Base-by-base conservation (phyloP, 2,113 vertebrate species). In the Isichthys henryi region DNA sequence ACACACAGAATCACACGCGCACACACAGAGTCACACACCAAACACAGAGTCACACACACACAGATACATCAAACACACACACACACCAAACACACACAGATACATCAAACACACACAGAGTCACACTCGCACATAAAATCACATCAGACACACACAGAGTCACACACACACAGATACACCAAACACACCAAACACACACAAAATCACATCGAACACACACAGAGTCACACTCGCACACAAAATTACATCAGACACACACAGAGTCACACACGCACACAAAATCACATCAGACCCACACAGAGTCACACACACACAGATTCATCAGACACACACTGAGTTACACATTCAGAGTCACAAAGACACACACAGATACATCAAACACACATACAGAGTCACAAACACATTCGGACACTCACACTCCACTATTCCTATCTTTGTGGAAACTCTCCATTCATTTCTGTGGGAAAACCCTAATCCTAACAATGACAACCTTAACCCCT, bases 351-450 rank as follows among this genome's bases (percentile, higher is more conserved):
- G n/a, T n/a, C 46, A 8, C 46, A 48, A 6, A 48, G 7, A 48
- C 86, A 39, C 86, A 58, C 86, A 43, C 31, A 21, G 49, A 86
- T 23, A 66, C 87, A 89, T 91, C 92, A 92, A 86, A 89, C 91
- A 80, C 90, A 48, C 43, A n/a, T n/a, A 85, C 83, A 86, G 5
- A 86, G 49, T 50, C 2, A 11, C 10, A 56, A 15, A 21, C 31
- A 56, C n/a, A 56, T 11, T 13, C 19, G 50, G 23, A 58, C 86
- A 58, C n/a, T 49, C 45, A 56, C 31, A 87, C 50, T 17, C 13
- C 15, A 52, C 9, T 66, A 66, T 66, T 66, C n/a, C 9, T 11
- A 2, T 66, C n/a, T 31, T 66, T 66, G n/a, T 31, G 9, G 62
- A 3, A 10, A 66, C 62, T 27, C 2, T 66, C 58, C 58, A 31